Evolutionary conservation across 2,113 vertebrate species (phyloP).

Genomic region (Rhinolophus ferrumequinum): DNA sequence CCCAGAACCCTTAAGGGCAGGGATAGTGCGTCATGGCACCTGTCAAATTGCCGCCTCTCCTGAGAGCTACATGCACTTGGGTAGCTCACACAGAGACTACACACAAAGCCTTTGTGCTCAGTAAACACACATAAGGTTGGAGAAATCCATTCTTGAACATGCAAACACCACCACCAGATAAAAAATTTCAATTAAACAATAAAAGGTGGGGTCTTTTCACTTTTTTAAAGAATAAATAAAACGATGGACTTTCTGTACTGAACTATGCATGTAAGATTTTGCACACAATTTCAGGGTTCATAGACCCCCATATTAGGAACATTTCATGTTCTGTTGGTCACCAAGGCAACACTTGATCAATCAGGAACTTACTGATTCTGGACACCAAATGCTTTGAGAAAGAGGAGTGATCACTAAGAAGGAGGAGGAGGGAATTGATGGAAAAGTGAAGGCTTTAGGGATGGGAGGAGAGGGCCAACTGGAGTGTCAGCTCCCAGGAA

Average conservation of each 20-base stretch:
- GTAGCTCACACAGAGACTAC: neutral
- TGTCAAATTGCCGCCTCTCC: neutral
- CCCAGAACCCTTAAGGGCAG: neutral
- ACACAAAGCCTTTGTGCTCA: neutral
- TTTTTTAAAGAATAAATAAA: neutral
- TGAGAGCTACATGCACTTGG: neutral
- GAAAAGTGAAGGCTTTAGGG: neutral
- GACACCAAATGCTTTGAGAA: neutral
- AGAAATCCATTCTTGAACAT: neutral
- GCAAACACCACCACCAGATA: neutral
- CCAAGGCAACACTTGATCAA: neutral
- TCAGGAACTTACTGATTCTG: neutral
- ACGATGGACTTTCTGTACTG: neutral
- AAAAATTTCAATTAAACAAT: neutral
- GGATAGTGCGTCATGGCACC: neutral
- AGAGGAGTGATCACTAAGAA: neutral
- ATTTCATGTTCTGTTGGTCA: neutral
- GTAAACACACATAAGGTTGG: neutral
- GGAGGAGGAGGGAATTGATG: neutral
- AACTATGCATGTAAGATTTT: neutral
- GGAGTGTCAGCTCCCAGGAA: neutral
- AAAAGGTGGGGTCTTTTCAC: neutral
- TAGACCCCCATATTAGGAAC: neutral
- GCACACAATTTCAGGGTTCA: neutral
- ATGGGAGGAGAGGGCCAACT: neutral